Evolutionary conservation across 2,888 invertebrate genomes (phyloP).

Genomic region (Cryptophagus acutangulus): DNA sequence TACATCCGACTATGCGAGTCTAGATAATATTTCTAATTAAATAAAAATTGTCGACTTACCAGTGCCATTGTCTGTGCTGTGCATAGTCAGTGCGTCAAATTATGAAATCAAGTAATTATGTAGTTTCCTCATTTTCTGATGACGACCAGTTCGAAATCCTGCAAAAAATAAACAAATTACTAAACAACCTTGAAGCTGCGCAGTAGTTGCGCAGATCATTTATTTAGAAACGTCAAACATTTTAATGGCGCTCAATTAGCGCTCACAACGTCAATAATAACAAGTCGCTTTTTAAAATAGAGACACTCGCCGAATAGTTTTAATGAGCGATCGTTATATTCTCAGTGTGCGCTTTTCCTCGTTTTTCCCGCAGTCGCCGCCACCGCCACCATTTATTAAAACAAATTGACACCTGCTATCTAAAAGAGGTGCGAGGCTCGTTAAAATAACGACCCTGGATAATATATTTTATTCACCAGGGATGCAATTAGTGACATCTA

Average conservation of each 20-base stretch:
- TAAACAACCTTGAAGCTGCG: too few species aligned
- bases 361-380: conserved; percentile 16
- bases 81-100: conserved; percentile 45
- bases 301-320: conserved; percentile 32
- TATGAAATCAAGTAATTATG: conserved; percentile 14
- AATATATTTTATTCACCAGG: too few species aligned
- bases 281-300: conserved; percentile 9
- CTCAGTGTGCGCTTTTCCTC: conserved; percentile 11
- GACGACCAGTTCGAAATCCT: conserved; percentile 14
- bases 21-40: too few species aligned
- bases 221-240: too few species aligned
- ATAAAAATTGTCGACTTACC: conserved; percentile 46
- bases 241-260: too few species aligned
- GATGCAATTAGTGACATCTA: too few species aligned
- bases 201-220: too few species aligned
- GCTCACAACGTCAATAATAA: too few species aligned
- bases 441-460: conserved; percentile 4
- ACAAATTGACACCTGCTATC: conserved; percentile 51
- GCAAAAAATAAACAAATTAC: conserved; percentile 15
- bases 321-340: conserved; percentile 36
- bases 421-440: conserved; percentile 32
- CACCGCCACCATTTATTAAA: conserved; percentile 47
- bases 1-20: conserved; percentile 1
- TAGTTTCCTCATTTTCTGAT: background rate
- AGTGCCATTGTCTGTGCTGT: conserved; percentile 50